Percentiles rank a stretch among this genome's conserved stretches.
phyloP scores from a whole-genome alignment of 2,113 vertebrate species.

The Alaudala cheleensis region DNA sequence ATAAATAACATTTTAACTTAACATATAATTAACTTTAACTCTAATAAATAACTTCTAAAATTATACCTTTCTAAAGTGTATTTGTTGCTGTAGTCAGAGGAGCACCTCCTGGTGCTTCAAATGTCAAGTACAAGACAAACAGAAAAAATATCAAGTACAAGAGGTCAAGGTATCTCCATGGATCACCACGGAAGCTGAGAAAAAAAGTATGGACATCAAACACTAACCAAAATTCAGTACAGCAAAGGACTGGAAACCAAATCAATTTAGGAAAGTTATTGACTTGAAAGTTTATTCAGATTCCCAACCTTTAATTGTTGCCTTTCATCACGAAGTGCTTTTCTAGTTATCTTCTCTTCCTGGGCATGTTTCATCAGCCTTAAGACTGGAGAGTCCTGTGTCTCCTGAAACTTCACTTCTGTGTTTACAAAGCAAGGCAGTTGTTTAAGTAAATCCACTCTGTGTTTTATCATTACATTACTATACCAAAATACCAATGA shows the following conservation, averaged over 20 bases:
- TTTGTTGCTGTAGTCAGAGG: background rate
- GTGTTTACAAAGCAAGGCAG: background rate
- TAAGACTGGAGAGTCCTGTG: background rate
- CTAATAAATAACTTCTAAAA: background rate
- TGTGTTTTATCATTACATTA: background rate
- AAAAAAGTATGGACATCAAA: background rate
- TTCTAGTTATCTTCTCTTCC: background rate
- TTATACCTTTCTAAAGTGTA: background rate
- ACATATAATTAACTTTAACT: background rate
- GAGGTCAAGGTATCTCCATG: background rate
- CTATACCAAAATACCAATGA: background rate
- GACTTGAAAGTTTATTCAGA: background rate
- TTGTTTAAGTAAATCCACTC: background rate
- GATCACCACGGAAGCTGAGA: background rate
- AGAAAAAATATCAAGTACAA: background rate
- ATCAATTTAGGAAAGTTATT: background rate
- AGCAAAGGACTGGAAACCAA: background rate
- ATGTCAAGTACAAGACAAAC: background rate
- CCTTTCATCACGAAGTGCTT: background rate
- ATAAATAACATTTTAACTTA: background rate
- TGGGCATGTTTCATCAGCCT: background rate
- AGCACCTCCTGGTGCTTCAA: background rate
- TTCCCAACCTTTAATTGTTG: background rate
- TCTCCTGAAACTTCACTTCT: background rate
- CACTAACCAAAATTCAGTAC: background rate